Percentiles rank a stretch among this genome's conserved stretches.
Conservation (phyloP, 35 echinoderm and acorn worm genomes). For the Chiridota heheva region DNA sequence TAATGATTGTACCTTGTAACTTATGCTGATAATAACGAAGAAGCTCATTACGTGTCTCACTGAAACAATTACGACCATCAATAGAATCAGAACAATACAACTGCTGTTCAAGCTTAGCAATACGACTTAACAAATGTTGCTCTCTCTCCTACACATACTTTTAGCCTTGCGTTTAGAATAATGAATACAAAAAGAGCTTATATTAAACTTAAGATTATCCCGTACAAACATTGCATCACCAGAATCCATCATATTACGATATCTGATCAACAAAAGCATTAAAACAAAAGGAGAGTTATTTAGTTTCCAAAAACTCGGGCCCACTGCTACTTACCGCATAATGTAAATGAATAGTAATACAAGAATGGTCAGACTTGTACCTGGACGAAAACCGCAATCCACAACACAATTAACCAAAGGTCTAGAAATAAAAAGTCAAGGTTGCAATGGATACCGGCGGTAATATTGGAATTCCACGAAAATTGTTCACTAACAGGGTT, state of each 20-base stretch:
- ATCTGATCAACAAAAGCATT: not conserved
- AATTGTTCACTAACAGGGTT: not conserved
- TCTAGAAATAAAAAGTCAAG: not conserved
- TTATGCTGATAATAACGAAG: not conserved
- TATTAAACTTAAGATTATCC: not conserved
- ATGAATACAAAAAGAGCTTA: not conserved
- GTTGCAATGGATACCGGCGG: conserved; percentile 1
- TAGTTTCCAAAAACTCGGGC: not conserved
- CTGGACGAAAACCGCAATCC: not conserved
- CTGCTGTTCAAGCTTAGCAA: not conserved
- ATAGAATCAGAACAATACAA: not conserved
- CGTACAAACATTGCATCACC: not conserved
- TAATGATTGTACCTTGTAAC: not conserved
- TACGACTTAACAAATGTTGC: not conserved
- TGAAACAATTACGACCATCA: not conserved
- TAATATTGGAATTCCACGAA: conserved; percentile 2
- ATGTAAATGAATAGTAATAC: not conserved
- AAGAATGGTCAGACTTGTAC: not conserved
- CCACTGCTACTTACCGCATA: not conserved
- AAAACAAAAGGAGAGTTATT: not conserved
- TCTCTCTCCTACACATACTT: not conserved
- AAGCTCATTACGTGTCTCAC: not conserved
- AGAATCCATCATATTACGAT: not conserved
- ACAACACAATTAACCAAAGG: not conserved
- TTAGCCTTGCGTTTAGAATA: conserved; percentile 1